Conservation (phyloP, 2,113 vertebrate genomes). For the Ciconia stormi region DNA sequence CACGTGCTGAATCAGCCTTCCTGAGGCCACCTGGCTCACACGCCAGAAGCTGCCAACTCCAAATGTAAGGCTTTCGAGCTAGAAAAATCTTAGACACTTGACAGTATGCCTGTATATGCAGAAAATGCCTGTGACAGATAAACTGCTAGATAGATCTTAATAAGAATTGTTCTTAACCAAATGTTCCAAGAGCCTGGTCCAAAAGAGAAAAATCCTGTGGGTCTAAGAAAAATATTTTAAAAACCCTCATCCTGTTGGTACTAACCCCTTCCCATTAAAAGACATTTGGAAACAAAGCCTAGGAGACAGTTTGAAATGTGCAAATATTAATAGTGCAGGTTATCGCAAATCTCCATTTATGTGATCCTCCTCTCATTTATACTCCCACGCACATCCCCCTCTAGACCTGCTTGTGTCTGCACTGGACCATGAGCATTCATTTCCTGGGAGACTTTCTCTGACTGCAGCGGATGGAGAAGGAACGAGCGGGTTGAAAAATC, state of each 20-base stretch:
- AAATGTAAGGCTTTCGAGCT: slow-evolving; percentile 7
- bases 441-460: background rate
- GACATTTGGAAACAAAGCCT: background rate
- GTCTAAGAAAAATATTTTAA: background rate
- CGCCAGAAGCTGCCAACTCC: slow-evolving; percentile 14
- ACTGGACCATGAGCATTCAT: background rate
- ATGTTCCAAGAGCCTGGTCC: background rate
- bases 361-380: background rate
- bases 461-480: background rate
- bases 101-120: background rate
- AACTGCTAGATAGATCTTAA: background rate
- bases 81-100: slow-evolving; percentile 1
- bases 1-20: slow-evolving; percentile 36
- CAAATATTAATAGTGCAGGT: background rate
- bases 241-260: background rate
- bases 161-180: slow-evolving; percentile 7
- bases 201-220: background rate
- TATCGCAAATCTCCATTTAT: background rate
- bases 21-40: slow-evolving; percentile 38
- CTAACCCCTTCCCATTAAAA: background rate
- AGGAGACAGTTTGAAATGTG: background rate
- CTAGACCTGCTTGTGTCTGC: background rate
- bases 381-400: background rate
- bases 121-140: slow-evolving; percentile 24
- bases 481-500: background rate